A percentile compares a stretch with the other conserved stretches of the same genome.
Evolutionary conservation across 2,888 invertebrate genomes (phyloP).

Genomic region (Drosophila acutilabella): DNA sequence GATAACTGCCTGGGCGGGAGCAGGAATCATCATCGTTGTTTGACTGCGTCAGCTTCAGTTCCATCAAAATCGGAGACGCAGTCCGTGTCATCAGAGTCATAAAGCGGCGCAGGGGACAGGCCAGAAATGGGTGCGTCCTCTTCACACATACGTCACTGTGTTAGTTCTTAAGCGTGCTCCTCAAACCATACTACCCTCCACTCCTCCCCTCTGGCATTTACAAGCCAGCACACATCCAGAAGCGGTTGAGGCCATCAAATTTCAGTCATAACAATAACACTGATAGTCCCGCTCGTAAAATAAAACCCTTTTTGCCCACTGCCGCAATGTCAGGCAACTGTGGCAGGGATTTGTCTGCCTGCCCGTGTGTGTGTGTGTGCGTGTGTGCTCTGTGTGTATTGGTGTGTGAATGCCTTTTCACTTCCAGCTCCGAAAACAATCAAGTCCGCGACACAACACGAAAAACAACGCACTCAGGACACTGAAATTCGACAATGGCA

Average conservation of each 20-base stretch:
- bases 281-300: conserved; percentile 80
- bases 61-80: not conserved
- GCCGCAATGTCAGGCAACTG: conserved; percentile 42
- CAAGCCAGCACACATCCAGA: conserved; percentile 20
- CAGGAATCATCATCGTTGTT: conserved; percentile 55
- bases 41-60: conserved; percentile 57
- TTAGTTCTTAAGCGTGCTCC: conserved; percentile 34
- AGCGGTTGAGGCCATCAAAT: conserved; percentile 76
- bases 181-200: not conserved
- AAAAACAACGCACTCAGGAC: conserved; percentile 40
- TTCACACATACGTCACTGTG: conserved; percentile 53
- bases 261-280: conserved; percentile 80
- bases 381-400: conserved; percentile 11
- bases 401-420: conserved; percentile 56
- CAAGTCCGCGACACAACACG: conserved; percentile 68
- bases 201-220: not conserved
- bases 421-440: conserved; percentile 68
- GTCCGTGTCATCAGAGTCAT: conserved; percentile 52
- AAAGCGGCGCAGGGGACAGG: conserved; percentile 34
- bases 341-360: conserved; percentile 63
- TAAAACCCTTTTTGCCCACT: conserved; percentile 67
- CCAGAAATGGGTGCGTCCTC: conserved; percentile 15
- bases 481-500: conserved; percentile 70
- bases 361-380: conserved; percentile 19
- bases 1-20: conserved; percentile 62